These are phyloP conservation scores for Drosophila biarmipes DNA, from an alignment of 1,140 invertebrate species.

Conservation along the genomic window DNA sequence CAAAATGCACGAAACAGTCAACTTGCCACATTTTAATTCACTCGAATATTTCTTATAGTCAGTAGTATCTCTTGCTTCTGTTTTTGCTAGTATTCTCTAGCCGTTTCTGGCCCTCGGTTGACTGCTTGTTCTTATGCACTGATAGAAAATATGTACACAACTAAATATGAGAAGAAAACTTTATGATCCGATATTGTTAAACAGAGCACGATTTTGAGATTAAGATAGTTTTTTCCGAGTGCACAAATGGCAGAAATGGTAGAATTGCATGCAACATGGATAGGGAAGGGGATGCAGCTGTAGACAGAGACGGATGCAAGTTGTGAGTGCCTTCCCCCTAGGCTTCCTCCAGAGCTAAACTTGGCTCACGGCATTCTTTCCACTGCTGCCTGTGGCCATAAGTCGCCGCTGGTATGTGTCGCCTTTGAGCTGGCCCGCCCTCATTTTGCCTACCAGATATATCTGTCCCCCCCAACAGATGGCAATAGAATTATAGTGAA, in stretches of 20 bases:
- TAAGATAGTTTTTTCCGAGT: conserved; percentile 13
- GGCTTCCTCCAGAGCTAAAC: conserved; percentile 64
- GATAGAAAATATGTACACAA: conserved; percentile 23
- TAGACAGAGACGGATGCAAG: conserved; percentile 19
- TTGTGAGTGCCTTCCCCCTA: conserved; percentile 25
- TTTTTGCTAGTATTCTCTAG: conserved; percentile 30
- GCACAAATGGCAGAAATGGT: conserved; percentile 50
- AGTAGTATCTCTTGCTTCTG: conserved; percentile 16
- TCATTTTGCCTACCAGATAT: neutral
- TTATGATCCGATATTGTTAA: neutral
- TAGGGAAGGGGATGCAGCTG: neutral
- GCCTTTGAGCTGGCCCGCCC: conserved; percentile 40
- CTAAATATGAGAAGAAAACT: neutral
- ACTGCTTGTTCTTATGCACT: conserved; percentile 16
- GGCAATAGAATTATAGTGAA: conserved; percentile 70
- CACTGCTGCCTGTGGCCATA: conserved; percentile 29
- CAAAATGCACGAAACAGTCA: conserved; percentile 72
- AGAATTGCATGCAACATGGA: neutral
- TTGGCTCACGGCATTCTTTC: conserved; percentile 47
- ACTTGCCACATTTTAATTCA: conserved; percentile 82
- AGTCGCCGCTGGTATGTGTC: conserved; percentile 50
- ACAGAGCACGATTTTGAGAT: too few species aligned
- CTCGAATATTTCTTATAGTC: conserved; percentile 67
- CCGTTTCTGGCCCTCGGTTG: conserved; percentile 8
- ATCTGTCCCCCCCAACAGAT: conserved; percentile 11